Conservation (phyloP, 2,797 vertebrate species). For the Cynodonichthys magdalenae region DNA sequence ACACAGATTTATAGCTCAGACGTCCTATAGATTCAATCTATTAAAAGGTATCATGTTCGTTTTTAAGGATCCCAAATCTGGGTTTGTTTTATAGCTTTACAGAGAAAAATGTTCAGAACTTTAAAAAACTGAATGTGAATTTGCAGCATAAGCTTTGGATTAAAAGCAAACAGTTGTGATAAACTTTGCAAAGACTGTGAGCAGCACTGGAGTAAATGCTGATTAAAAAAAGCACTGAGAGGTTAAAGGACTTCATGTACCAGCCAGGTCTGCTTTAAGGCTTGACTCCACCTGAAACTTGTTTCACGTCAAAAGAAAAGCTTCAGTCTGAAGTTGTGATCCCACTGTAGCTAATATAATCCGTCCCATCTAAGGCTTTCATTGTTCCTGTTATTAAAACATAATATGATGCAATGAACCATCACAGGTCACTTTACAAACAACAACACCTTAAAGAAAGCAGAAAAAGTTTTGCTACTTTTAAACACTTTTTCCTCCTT, state of each 20-base stretch:
- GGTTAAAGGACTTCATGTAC: background rate
- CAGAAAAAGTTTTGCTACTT: background rate
- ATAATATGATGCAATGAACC: background rate
- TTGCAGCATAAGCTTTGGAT: background rate
- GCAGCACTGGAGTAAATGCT: background rate
- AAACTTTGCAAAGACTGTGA: background rate
- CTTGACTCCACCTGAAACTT: background rate
- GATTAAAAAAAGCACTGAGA: background rate
- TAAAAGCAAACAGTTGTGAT: background rate
- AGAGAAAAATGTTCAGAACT: background rate
- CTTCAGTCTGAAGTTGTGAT: background rate
- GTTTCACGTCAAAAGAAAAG: background rate
- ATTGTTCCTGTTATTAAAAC: background rate
- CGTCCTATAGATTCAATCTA: too few relatives aligned
- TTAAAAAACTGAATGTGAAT: background rate
- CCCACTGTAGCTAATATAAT: background rate
- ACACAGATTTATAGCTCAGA: too few relatives aligned
- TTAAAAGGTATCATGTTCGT: too few relatives aligned
- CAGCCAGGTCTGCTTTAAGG: background rate
- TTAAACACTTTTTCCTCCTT: background rate
- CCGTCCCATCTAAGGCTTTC: background rate
- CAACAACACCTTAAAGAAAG: background rate
- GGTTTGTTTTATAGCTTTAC: too few relatives aligned
- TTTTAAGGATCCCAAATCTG: too few relatives aligned
- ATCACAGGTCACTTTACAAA: background rate